Evolutionary conservation across 1,140 invertebrate genomes (phyloP), one percentile per base, ranked within the genome.

Genomic region (Alviniconcha marisindica): DNA sequence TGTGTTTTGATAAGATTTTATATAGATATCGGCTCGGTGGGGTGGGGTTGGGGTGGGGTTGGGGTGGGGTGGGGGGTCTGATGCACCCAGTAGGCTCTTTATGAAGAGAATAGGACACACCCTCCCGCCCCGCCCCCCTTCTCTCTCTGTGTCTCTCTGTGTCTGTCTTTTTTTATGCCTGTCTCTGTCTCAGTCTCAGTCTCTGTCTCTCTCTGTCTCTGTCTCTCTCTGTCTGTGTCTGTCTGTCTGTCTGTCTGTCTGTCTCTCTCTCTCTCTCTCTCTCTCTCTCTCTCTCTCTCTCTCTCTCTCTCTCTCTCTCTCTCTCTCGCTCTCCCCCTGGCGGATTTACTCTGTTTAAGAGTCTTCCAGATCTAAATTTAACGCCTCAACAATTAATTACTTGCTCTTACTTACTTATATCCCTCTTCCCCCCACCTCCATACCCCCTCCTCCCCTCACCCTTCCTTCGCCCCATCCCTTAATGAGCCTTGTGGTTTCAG

Each of bases 151-250:
- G 63, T 82, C 66, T 83, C 82, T 83, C 73, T 77, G 38, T 83
- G 14, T 83, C 82, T 83, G 44, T 83, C 82, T 83, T 48, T 83
- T 51, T 77, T 36, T 83, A 71, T 83, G 44, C 77, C 82, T 77
- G 71, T 77, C 82, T 83, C 82, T 80, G 48, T 80, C 48, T 80
- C 51, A 56, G 1, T 80, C 78, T 80, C 78, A 56, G 28, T 12
- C 31, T 80, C 78, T 82, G 15, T 71, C 73, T 74, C 48, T 82
- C n/a, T 82, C 42, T 74, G 31, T 56, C 69, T 74, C 10, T 76
- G 4, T 82, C 10, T 81, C 60, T 69, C 60, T 69, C 56, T 66
- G 21, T 38, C 38, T 66, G 56, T 81, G 3, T 81, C 79, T 81
- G 31, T 81, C 5, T 81, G 31, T 81, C 51, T 71, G 44, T 38